Base-by-base conservation (phyloP, 1,140 invertebrate genomes). In the Zaprionus inermis region DNA sequence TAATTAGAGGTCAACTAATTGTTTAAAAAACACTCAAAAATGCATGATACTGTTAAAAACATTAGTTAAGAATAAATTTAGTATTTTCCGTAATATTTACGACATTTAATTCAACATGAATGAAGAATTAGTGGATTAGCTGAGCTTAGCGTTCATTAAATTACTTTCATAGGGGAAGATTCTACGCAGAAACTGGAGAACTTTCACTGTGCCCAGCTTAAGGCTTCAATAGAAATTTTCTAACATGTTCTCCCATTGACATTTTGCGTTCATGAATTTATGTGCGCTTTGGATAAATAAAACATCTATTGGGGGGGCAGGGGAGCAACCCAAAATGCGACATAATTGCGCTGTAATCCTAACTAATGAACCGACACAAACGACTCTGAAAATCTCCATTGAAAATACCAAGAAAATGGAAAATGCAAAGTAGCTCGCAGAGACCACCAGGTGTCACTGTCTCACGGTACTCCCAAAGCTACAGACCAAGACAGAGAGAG, bases 271-370 rank as follows among this genome's bases (percentile, higher is more conserved):
- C 41, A 38, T 22, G 58, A 80, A 88, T 86, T 86, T 88, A 88
- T 81, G 78, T 84, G 78, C 68, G 77, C 83, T 88, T 88, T 88
- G 74, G 75, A 49, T 89, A 88, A 88, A 88, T 88, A 88, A 88
- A 44, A 89, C 84, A 88, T 89, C 85, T 88, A 83, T 89, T 80
- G 89, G 80, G 68, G 74, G 70, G 73, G 30, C 5, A 5, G 30
- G 30, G 24, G 24, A 5, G 24, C 24, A 2, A 72, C 59, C 63
- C 59, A 22, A 88, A 88, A 88, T 81, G 78, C 84, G 84, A 90
- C 84, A 89, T 89, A 90, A 89, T 89, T 89, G 84, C 76, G 70
- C 75, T 58, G 81, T 89, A 90, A 89, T 84, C 85, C 84, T 90
- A 84, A 89, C 84, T 89, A 89, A 89, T 89, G 84, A 84, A 84